Evolutionary conservation across 1,140 invertebrate genomes (phyloP), one percentile per base, ranked within the genome.

Genomic region (Artemia franciscana): DNA sequence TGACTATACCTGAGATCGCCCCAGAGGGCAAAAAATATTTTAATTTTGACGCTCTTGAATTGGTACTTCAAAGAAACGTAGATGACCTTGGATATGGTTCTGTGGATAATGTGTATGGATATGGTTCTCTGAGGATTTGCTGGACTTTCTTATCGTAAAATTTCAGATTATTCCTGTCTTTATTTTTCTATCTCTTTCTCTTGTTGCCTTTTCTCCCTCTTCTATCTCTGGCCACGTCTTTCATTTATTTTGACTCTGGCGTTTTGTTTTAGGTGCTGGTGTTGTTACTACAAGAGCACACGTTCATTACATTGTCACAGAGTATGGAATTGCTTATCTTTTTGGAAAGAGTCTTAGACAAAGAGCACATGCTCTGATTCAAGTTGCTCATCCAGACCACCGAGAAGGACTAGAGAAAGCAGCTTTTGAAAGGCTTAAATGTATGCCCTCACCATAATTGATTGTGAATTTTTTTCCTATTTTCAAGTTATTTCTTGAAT

Each of bases 221-320:
- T n/a, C n/a, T 18, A 18, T 18, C 39, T 51, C 3, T 18, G 39
- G 12, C 39, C 12, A 15, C 30, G 30, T 51, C 21, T 51, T 51
- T 51, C 39, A 51, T 51, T 12, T 39, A 39, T 7, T 2, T 51
- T 51, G 21, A 15, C 39, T 18, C 39, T 51, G n/a, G n/a, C n/a
- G n/a, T n/a, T n/a, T n/a, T n/a, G 18, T 60, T 66, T 5, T 68
- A 91, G 91, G 91, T 67, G 88, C 87, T 66, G 91, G 91, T 57
- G 90, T 97, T 15, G 91, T 95, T 3, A 94, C 92, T 2, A 86
- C 85, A 0, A 78, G 91, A 69, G 91, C 88, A 2, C 88, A 95
- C 69, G 88, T 88, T 0, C 86, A 92, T 69, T 95, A 95, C 70
- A 79, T 95, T 5, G 91, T 94, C 0, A 96, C 91, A 0, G 91